Evolutionary conservation across 2,113 vertebrate genomes (phyloP).

Genomic region (Podarcis raffonei): DNA sequence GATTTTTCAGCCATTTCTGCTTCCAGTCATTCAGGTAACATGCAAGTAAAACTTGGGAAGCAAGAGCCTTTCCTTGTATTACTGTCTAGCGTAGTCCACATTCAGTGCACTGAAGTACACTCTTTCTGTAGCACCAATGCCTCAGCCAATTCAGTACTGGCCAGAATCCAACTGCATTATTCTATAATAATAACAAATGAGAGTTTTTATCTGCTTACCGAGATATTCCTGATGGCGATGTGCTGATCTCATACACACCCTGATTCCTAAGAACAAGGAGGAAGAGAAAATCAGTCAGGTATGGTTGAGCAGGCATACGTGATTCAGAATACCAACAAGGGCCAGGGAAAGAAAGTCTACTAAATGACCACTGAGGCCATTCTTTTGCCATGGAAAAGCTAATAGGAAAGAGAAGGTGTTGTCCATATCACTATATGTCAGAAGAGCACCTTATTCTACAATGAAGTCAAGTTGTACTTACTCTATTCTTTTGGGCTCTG

Average conservation of each 20-base stretch:
- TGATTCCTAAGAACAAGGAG: slow-evolving; percentile 74
- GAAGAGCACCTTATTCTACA: fast-evolving
- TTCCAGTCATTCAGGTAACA: background rate
- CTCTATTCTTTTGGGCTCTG: slow-evolving; percentile 86
- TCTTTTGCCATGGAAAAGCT: background rate
- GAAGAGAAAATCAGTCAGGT: slow-evolving; percentile 41
- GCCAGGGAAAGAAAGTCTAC: background rate
- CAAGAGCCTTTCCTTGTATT: background rate
- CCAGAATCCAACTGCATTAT: fast-evolving
- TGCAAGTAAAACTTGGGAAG: background rate
- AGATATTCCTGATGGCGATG: slow-evolving; percentile 83
- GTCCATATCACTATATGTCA: background rate
- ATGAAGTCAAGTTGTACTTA: slow-evolving; percentile 74
- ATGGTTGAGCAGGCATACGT: background rate
- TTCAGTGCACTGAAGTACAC: background rate
- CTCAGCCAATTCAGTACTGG: background rate
- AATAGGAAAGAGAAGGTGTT: background rate
- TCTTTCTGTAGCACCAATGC: background rate
- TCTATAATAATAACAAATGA: background rate
- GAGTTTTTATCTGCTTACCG: slow-evolving; percentile 74
- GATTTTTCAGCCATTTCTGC: background rate
- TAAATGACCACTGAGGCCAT: background rate
- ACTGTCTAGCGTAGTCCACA: background rate
- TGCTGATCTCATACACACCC: slow-evolving; percentile 89
- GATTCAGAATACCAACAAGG: background rate